Evolutionary conservation across 2,888 invertebrate species (phyloP).

Genomic region (Antheraea yamamai): DNA sequence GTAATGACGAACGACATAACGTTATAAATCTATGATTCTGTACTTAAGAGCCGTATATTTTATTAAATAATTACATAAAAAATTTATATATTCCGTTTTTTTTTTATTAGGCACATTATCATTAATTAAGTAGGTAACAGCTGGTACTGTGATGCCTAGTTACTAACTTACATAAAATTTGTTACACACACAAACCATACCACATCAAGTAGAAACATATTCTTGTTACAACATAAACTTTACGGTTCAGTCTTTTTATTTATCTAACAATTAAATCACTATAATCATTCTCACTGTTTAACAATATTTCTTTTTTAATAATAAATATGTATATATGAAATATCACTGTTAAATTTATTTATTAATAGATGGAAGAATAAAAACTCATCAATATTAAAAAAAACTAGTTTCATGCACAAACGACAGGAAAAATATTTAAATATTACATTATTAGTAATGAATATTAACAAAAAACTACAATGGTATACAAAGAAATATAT

Average conservation of each 20-base stretch:
- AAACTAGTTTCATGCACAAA: neutral
- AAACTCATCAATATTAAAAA: neutral
- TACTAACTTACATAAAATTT: conserved; percentile 46
- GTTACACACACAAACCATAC: conserved; percentile 41
- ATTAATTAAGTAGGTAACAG: conserved; percentile 46
- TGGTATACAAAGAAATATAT: neutral
- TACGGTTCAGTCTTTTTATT: conserved; percentile 69
- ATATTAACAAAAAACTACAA: neutral
- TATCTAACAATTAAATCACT: conserved; percentile 53
- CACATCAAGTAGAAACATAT: conserved; percentile 41
- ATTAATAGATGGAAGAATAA: neutral
- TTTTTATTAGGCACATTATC: conserved; percentile 46
- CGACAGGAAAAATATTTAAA: neutral
- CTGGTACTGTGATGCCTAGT: conserved; percentile 51
- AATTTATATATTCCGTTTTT: conserved; percentile 6
- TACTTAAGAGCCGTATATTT: conserved; percentile 17
- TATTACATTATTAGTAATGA: neutral
- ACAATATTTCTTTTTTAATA: neutral
- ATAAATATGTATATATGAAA: neutral
- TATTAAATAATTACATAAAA: neutral
- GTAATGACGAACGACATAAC: conserved; percentile 29
- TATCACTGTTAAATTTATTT: neutral
- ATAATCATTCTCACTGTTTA: conserved; percentile 23
- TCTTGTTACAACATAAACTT: conserved; percentile 44
- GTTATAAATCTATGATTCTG: conserved; percentile 10